Conservation (phyloP, 2,888 invertebrate species). For the Lycaena phlaeas region DNA sequence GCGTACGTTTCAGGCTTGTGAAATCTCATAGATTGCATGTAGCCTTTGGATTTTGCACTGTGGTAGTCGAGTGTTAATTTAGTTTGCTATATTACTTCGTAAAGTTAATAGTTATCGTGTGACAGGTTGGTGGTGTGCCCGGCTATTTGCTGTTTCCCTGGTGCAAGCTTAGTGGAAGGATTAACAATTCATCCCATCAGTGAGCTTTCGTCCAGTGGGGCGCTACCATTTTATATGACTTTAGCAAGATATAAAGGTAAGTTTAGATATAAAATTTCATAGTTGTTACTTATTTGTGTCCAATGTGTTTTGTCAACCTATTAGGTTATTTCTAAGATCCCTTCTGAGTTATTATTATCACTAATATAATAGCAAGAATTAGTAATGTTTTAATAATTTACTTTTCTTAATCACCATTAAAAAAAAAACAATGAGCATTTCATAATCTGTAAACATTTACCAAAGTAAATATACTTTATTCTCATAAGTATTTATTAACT, state of each 20-base stretch:
- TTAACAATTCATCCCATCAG: conserved; percentile 67
- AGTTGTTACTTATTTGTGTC: conserved; percentile 11
- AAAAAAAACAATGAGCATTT: no score
- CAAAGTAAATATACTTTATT: no score
- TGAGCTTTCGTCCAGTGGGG: conserved; percentile 85
- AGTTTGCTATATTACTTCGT: conserved; percentile 27
- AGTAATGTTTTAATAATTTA: no score
- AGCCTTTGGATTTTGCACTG: conserved; percentile 18
- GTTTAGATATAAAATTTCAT: no score
- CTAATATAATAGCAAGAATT: no score
- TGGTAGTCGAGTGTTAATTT: conserved; percentile 24
- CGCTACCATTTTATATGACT: conserved; percentile 97
- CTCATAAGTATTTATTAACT: no score
- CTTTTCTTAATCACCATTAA: no score
- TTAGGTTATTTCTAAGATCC: conserved; percentile 10
- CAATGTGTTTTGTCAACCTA: background rate
- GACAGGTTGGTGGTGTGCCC: conserved; percentile 59
- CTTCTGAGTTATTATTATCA: background rate
- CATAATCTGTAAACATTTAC: no score
- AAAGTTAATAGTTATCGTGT: conserved; percentile 36
- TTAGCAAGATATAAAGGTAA: conserved; percentile 94
- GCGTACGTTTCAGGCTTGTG: conserved; percentile 48
- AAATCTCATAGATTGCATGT: conserved; percentile 39
- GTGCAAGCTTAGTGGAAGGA: conserved; percentile 50
- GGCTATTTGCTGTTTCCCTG: conserved; percentile 53